Conservation (phyloP, 2,797 vertebrate genomes). For the Macropus fuliginosus region DNA sequence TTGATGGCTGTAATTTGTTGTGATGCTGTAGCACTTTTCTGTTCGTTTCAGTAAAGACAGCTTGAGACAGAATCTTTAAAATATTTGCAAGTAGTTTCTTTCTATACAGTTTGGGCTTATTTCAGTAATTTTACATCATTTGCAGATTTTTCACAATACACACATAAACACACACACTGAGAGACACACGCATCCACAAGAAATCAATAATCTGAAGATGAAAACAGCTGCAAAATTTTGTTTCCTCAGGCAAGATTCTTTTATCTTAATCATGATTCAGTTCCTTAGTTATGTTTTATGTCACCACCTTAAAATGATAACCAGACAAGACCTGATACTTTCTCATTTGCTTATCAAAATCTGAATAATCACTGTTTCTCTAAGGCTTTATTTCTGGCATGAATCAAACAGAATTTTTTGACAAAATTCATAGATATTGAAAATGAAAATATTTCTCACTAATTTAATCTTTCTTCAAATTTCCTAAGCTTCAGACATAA, state of each 20-base stretch:
- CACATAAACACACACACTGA: neutral
- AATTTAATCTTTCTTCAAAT: conserved; percentile 44
- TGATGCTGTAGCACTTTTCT: neutral
- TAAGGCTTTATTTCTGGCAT: conserved; percentile 45
- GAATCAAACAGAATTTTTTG: conserved; percentile 19
- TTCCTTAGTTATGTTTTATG: conserved; percentile 55
- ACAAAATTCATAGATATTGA: conserved; percentile 15
- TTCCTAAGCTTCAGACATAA: conserved; percentile 44
- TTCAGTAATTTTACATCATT: neutral
- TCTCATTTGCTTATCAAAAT: conserved; percentile 40
- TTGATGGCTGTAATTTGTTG: neutral
- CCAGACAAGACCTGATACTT: neutral
- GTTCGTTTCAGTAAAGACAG: neutral
- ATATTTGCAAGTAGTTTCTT: neutral
- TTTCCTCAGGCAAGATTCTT: conserved; percentile 36
- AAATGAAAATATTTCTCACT: conserved; percentile 46
- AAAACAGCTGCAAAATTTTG: conserved; percentile 17
- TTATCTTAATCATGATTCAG: conserved; percentile 9
- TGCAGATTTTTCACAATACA: neutral
- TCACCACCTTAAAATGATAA: conserved; percentile 55
- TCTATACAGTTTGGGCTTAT: neutral
- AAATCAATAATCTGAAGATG: neutral
- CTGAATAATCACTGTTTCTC: conserved; percentile 36
- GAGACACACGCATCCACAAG: neutral
- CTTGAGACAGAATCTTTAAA: neutral